Evolutionary conservation across 1,140 invertebrate genomes (phyloP).

Genomic region (Drosophila melanica): DNA sequence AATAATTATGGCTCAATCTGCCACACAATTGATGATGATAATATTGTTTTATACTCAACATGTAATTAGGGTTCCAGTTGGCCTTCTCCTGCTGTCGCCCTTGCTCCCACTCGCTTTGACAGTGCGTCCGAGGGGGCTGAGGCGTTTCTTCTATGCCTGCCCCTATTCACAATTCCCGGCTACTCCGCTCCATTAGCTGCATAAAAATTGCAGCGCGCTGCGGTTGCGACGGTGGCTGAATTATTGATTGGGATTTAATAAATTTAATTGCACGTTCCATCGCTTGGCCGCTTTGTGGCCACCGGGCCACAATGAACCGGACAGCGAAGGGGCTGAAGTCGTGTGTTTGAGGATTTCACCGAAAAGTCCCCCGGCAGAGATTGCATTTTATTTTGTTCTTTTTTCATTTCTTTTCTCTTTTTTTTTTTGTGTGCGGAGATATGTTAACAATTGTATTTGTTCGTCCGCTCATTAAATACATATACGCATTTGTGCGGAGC

Average conservation of each 20-base stretch:
- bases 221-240: conserved; percentile 44
- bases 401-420: conserved; percentile 4
- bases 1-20: too few relatives aligned
- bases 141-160: background rate
- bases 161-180: background rate
- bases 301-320: conserved; percentile 9
- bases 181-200: conserved; percentile 12
- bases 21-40: too few relatives aligned
- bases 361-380: background rate
- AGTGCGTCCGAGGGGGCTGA: too few relatives aligned
- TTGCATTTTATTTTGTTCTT: background rate
- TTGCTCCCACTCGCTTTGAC: too few relatives aligned
- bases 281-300: conserved; percentile 25
- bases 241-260: conserved; percentile 73
- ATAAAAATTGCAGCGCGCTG: conserved; percentile 36
- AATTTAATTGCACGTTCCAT: conserved; percentile 61
- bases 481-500: conserved; percentile 12
- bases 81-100: too few relatives aligned
- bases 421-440: conserved; percentile 5
- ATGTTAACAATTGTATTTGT: conserved; percentile 47
- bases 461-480: conserved; percentile 58
- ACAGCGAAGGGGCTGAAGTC: background rate
- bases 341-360: background rate
- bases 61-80: too few relatives aligned
- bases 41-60: too few relatives aligned